Base-by-base conservation (phyloP, 2,888 invertebrate genomes). In the Linyphia triangularis region DNA sequence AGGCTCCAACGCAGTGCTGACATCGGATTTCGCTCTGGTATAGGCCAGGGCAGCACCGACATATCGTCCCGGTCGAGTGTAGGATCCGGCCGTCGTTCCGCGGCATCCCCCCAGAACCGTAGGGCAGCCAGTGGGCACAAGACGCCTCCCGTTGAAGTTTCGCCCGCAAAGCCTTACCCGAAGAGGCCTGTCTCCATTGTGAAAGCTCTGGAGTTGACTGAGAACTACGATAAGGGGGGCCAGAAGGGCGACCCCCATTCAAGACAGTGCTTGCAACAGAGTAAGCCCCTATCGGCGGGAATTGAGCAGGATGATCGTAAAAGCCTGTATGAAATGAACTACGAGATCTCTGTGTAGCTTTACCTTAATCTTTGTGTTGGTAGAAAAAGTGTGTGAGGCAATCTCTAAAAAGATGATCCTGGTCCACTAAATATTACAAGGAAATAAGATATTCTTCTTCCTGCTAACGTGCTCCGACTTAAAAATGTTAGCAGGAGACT, bases 131-230 rank as follows among this genome's bases (percentile, higher is more conserved):
- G 61, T 2, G 79, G 67, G 24, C 89, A 84, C 10, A 75, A 82
- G 30, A 89, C 84, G 0, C 85, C 85, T 7, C 90, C 88, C 22
- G 19, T 57, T 7, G 73, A 79, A 16, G 40, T 75, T 1, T 89
- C 88, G 3, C 75, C 84, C 4, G 75, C 72, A 1, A 79, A 82
- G 26, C 79, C 73, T n/a, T 89, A 83, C 28, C 67, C 79, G 10
- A 86, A 84, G 33, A 83, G 89, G 33, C 89, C 90, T 1, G 79
- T 84, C 7, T 88, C 90, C 59, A 86, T 90, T 81, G 92, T 93
- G 24, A 92, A 92, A 78, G 93, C 93, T 16, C 90, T 93, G 67
- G 92, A 93, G 91, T 91, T 93, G 91, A 92, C 92, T 59, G 92
- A 93, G 85, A 91, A 92, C 69, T 91, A 92, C 28, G 92, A 90